Percentiles rank a stretch among this genome's conserved stretches.
These are phyloP conservation scores for Laticauda laticaudata DNA, from an alignment of 2,113 vertebrate species.

Conservation along the genomic window DNA sequence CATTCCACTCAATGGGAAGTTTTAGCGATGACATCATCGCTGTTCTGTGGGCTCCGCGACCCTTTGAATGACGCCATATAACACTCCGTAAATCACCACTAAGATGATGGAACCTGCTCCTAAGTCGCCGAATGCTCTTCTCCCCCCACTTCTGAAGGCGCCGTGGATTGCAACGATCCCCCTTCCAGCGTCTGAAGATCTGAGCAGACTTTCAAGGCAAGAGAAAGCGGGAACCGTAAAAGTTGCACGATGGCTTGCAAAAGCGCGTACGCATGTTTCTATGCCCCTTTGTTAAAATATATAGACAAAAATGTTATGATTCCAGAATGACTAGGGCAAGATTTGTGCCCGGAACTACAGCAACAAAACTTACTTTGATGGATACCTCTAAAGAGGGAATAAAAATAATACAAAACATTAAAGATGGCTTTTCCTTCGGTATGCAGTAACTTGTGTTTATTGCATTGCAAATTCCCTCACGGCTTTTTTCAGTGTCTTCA, in stretches of 20 bases:
- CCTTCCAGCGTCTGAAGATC: not conserved
- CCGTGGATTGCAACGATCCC: not conserved
- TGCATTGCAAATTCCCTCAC: not conserved
- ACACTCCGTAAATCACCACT: not conserved
- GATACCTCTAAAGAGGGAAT: not conserved
- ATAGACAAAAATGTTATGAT: not conserved
- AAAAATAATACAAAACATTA: not conserved
- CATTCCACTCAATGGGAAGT: not conserved
- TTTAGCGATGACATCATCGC: not conserved
- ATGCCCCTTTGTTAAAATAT: not conserved
- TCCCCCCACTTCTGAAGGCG: not conserved
- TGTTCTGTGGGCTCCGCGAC: not conserved
- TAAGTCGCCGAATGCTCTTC: not conserved
- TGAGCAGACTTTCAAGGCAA: not conserved
- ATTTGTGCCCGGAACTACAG: not conserved
- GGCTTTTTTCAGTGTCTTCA: constrained; percentile 1
- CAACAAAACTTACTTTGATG: too few species aligned
- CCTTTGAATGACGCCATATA: not conserved
- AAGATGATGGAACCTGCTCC: not conserved
- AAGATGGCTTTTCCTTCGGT: not conserved
- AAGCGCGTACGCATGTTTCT: not conserved
- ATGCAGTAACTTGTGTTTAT: not conserved
- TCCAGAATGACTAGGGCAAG: not conserved
- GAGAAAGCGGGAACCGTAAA: not conserved
- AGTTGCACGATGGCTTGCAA: not conserved